A percentile compares a stretch with the other conserved stretches of the same genome.
These are phyloP conservation scores for Tragelaphus strepsiceros DNA, from an alignment of 2,113 vertebrate species.

Conservation along the genomic window DNA sequence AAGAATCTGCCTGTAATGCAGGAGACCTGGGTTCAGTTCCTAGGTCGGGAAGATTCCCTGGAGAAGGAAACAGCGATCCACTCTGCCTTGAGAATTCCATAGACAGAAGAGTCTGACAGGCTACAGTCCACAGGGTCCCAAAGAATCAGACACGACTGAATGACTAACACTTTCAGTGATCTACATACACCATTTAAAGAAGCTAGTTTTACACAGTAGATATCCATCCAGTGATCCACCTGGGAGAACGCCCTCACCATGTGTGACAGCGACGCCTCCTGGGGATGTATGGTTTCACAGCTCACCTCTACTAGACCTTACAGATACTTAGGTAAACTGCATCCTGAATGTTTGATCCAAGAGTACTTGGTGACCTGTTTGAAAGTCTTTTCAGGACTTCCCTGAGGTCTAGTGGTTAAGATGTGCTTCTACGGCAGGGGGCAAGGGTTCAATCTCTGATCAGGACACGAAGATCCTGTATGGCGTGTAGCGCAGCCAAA, in stretches of 20 bases:
- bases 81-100: not conserved
- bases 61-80: not conserved
- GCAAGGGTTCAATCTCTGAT: not conserved
- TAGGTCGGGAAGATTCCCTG: not conserved
- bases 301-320: not conserved
- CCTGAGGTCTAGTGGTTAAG: not conserved
- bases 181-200: not conserved
- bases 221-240: rapidly evolving
- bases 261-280: not conserved
- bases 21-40: not conserved
- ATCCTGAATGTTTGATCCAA: too few species aligned
- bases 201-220: rapidly evolving
- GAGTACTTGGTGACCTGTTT: not conserved
- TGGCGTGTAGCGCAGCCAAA: not conserved
- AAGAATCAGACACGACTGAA: not conserved
- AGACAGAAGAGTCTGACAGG: not conserved
- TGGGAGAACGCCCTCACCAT: rapidly evolving
- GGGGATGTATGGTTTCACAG: not conserved
- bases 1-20: not conserved
- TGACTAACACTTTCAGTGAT: not conserved
- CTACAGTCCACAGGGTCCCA: not conserved
- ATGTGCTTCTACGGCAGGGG: not conserved
- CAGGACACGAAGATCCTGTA: not conserved
- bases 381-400: not conserved
- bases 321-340: rapidly evolving